These are phyloP conservation scores for Xanthia icteritia DNA, from an alignment of 2,888 invertebrate genomes.

Conservation along the genomic window DNA sequence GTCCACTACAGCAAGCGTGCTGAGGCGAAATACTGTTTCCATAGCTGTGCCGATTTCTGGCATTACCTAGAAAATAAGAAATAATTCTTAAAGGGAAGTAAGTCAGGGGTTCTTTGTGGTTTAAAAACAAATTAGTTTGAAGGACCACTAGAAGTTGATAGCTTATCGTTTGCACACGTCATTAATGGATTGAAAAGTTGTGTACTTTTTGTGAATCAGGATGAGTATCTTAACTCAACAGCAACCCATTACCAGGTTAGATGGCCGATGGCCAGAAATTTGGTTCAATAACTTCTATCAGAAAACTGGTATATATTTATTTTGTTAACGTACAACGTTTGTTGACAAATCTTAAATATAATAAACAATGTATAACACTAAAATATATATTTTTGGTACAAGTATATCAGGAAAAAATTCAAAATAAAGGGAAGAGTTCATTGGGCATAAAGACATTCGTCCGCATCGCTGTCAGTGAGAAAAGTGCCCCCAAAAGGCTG, in stretches of 20 bases:
- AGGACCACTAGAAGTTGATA: not conserved
- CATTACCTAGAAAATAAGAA: constrained; percentile 67
- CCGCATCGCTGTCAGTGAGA: too few species aligned
- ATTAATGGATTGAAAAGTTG: not conserved
- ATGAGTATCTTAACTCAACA: not conserved
- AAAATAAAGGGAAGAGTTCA: too few species aligned
- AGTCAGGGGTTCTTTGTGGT: not conserved
- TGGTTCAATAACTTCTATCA: not conserved
- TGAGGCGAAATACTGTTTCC: constrained; percentile 79
- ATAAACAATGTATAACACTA: too few species aligned
- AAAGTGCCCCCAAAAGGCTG: too few species aligned
- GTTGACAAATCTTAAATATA: too few species aligned
- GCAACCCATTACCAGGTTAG: not conserved
- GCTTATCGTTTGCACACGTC: not conserved
- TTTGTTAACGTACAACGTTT: too few species aligned
- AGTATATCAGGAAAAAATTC: too few species aligned
- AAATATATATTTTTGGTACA: too few species aligned
- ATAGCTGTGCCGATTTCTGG: constrained; percentile 76
- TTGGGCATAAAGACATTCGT: too few species aligned
- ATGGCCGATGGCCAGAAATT: not conserved
- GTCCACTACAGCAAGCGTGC: constrained; percentile 71
- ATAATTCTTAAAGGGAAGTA: not conserved
- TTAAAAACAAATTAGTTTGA: too few species aligned
- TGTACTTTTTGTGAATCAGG: not conserved
- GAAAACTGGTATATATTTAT: not conserved